Base-by-base conservation (phyloP, 2,888 invertebrate genomes). In the Cheilosia pagana region DNA sequence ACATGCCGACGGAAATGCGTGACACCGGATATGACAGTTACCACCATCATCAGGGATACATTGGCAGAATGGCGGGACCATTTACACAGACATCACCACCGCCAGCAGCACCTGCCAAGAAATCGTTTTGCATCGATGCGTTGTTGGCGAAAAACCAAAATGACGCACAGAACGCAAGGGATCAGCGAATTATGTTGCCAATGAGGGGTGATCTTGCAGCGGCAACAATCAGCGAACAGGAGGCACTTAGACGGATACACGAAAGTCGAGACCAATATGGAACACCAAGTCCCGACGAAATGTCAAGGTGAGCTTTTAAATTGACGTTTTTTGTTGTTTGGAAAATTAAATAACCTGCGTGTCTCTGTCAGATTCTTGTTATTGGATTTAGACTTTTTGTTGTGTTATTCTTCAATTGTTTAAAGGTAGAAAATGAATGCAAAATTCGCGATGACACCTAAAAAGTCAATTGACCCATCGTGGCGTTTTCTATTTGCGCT, bases 91-190 rank as follows among this genome's bases (percentile, higher is more conserved):
- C 85, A n/a, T 85, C 85, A 23, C 67, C 85, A 41, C 81, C 81
- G 25, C 65, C 71, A 62, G 45, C 57, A 35, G 88, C 88, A 67
- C 90, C 89, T 65, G 91, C 90, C 3, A 95, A 95, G 87, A 96
- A 96, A 65, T 97, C 97, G 0, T 98, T 98, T 90, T 97, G 98
- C 90, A 98, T 98, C 87, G 98, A 98, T 89, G 97, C 98, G 0
- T 91, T 98, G 2, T 92, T 98, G 2, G 96, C 97, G 0, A 94
- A 94, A 67, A 94, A 91, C 86, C 92, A 91, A 67, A 89, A 91
- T 68, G 89, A 89, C 78, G 90, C 91, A 23, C 89, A 90, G 6
- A 86, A 79, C 7, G 88, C 88, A 1, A 92, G 87, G 19, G 87
- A 87, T 25, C 63, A 63, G 6, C 87, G 88, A 14, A 72, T 72